A percentile compares a stretch with the other conserved stretches of the same genome.
These are phyloP conservation scores for Acanthaster planci DNA, from an alignment of 35 echinoderm and acorn worm genomes.

Conservation along the genomic window DNA sequence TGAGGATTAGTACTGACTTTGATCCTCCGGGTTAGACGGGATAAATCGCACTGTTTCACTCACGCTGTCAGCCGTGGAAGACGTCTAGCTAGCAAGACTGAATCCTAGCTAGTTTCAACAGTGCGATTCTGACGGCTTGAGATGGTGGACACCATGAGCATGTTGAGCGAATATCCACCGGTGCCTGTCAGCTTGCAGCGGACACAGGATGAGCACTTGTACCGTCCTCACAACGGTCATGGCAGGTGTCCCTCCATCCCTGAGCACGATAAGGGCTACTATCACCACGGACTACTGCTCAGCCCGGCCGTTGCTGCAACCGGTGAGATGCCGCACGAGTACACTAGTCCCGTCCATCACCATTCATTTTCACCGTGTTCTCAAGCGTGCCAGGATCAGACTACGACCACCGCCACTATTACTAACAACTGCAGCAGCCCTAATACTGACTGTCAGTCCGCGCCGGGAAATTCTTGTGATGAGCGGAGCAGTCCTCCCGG, in stretches of 20 bases:
- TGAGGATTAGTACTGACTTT: not conserved
- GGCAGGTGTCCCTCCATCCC: slow-evolving; percentile 19
- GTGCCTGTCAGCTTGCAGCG: slow-evolving; percentile 14
- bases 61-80: too few relatives aligned
- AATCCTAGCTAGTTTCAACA: too few relatives aligned
- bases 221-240: not conserved
- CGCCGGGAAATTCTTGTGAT: not conserved
- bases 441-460: slow-evolving; percentile 3
- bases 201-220: not conserved
- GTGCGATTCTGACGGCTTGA: too few relatives aligned
- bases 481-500: slow-evolving; percentile 20
- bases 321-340: slow-evolving; percentile 24
- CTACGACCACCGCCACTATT: not conserved
- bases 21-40: not conserved
- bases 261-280: slow-evolving; percentile 15
- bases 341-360: not conserved
- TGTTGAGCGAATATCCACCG: not conserved
- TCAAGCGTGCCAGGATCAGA: not conserved
- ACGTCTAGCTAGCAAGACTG: too few relatives aligned
- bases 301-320: slow-evolving; percentile 15
- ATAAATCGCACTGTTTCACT: too few relatives aligned
- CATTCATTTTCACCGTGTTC: slow-evolving; percentile 9
- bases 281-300: slow-evolving; percentile 4
- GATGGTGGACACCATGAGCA: not conserved
- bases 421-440: not conserved